Conservation (phyloP, 2,797 vertebrate genomes). For the Eulemur coronatus region DNA sequence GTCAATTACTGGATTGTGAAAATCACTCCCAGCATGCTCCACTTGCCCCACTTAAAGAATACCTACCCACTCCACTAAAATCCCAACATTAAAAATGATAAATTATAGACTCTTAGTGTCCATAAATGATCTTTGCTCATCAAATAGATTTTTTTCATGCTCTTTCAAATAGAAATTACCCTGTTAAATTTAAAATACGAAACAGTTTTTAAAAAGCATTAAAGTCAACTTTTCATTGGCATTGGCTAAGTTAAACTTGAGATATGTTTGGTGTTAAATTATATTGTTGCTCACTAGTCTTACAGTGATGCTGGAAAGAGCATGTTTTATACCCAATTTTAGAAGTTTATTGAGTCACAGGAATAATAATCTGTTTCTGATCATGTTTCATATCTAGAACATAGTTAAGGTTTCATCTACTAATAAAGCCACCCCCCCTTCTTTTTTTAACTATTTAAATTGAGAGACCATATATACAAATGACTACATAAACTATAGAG, state of each 20-base stretch:
- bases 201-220: background rate
- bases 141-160: background rate
- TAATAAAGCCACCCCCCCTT: background rate
- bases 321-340: background rate
- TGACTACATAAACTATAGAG: background rate
- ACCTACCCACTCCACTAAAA: background rate
- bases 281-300: background rate
- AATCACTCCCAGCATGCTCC: background rate
- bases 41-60: background rate
- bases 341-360: background rate
- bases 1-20: background rate
- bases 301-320: background rate
- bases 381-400: background rate
- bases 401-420: background rate
- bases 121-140: background rate
- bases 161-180: background rate
- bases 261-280: background rate
- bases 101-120: background rate
- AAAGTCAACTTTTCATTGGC: background rate
- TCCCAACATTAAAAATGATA: background rate
- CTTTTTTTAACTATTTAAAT: background rate
- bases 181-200: conserved; percentile 8
- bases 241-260: background rate
- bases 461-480: background rate
- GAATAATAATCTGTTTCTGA: background rate